Percentiles rank a stretch among this genome's conserved stretches.
Conservation (phyloP, 2,888 invertebrate species). For the Eupithecia tripunctaria region DNA sequence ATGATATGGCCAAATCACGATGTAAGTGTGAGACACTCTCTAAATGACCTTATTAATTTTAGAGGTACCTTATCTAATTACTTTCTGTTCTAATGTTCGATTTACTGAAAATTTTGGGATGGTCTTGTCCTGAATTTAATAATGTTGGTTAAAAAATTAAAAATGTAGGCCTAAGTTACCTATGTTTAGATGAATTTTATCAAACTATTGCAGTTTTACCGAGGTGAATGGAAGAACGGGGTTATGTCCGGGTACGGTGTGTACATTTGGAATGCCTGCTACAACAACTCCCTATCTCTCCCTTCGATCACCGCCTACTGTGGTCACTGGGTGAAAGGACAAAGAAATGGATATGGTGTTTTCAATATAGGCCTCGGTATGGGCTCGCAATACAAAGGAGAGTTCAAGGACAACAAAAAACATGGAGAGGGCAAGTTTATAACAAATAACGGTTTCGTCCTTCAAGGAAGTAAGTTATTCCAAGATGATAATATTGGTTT, state of each 20-base stretch:
- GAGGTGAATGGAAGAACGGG: conserved; percentile 84
- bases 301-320: conserved; percentile 80
- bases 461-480: conserved; percentile 80
- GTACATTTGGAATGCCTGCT: conserved; percentile 84
- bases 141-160: too few species aligned
- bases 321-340: conserved; percentile 84
- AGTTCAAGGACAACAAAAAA: conserved; percentile 83
- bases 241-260: conserved; percentile 84
- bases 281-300: conserved; percentile 80
- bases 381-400: conserved; percentile 83
- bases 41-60: not conserved
- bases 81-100: not conserved
- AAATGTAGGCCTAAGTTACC: too few species aligned
- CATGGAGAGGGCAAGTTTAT: conserved; percentile 82
- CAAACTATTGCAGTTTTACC: conserved; percentile 76
- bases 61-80: not conserved
- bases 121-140: too few species aligned
- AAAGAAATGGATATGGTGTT: conserved; percentile 79
- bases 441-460: conserved; percentile 83
- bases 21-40: conserved; percentile 44
- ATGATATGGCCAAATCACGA: conserved; percentile 86
- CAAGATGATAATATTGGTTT: conserved; percentile 76
- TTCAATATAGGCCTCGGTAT: conserved; percentile 79
- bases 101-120: too few species aligned
- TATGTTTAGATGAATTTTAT: too few species aligned